Evolutionary conservation across 2,888 invertebrate species (phyloP).

Genomic region (Diarsia dahlii): DNA sequence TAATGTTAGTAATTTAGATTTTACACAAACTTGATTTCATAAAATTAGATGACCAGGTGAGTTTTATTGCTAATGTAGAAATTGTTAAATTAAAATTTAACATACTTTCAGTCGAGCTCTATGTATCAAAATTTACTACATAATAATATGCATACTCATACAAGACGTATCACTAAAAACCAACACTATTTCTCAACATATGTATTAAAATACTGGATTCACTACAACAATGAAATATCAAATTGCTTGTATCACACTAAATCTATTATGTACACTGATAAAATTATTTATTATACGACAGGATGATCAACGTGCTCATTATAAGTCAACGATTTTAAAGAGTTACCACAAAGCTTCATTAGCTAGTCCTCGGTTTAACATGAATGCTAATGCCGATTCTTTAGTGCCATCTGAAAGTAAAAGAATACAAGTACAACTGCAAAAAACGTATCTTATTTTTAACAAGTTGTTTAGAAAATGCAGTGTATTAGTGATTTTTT

Average conservation of each 20-base stretch:
- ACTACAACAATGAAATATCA: conserved; percentile 83
- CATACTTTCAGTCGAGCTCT: conserved; percentile 67
- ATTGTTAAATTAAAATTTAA: conserved; percentile 47
- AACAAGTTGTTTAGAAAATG: conserved; percentile 65
- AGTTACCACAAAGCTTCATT: conserved; percentile 64
- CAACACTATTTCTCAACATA: conserved; percentile 82
- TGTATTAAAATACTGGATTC: conserved; percentile 86
- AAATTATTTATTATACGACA: conserved; percentile 78
- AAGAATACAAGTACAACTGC: conserved; percentile 68
- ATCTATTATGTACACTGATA: conserved; percentile 85
- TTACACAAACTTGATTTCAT: conserved; percentile 5
- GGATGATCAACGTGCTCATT: conserved; percentile 88
- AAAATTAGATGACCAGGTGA: not conserved
- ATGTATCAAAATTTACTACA: conserved; percentile 80
- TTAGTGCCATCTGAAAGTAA: conserved; percentile 81
- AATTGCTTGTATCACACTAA: conserved; percentile 81
- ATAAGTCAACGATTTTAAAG: conserved; percentile 78
- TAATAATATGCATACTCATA: conserved; percentile 82
- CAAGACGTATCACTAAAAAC: conserved; percentile 81
- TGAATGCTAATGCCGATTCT: conserved; percentile 66
- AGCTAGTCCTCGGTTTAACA: conserved; percentile 56
- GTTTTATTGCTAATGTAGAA: not conserved
- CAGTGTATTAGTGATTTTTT: conserved; percentile 29
- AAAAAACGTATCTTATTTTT: conserved; percentile 45
- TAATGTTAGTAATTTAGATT: not conserved